Base-by-base conservation (phyloP, 1,140 invertebrate species). In the Scaptodrosophila lebanonensis region DNA sequence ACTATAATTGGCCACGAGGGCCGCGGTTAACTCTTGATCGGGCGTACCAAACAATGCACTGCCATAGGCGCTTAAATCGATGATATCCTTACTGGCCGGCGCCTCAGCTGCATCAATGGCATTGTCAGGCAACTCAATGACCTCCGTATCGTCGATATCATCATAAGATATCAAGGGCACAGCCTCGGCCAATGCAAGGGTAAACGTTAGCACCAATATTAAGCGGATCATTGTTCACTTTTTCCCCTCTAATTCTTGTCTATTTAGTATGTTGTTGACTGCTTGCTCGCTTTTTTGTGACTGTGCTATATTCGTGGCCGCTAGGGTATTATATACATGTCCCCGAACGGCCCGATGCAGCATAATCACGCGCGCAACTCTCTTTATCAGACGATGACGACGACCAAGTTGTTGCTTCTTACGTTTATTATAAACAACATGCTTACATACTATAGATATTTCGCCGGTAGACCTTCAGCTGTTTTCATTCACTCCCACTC, bases 91-190 rank as follows among this genome's bases (percentile, higher is more conserved):
- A 2, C 11, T 32, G n/a, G n/a, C n/a, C 1, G 9, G 1, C 1
- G 42, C 25, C 3, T 44, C 11, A 6, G 22, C 6, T 16, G 30
- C 5, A 5, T 8, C n/a, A 51, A 9, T 12, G 60, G 53, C 11
- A 50, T 0, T 4, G 53, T 33, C 32, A 29, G 17, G 11, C 9
- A 89, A 75, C 2, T 83, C 70, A n/a, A 88, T 88, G 2, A 11
- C 25, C 0, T 89, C 87, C 3, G 12, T 13, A 35, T 1, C 12
- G 36, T 1, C 1, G 43, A 4, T 2, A 56, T 79, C 60, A 32
- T 88, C 87, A 90, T 91, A 93, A 1, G 84, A 69, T 0, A 89
- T 87, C 1, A 92, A 83, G n/a, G 87, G 86, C 7, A 87, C 70
- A 0, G 91, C 87, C 5, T 7, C 5, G 29, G 13, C 3, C 32